Conservation (phyloP, 2,888 invertebrate genomes). For the Mimachlamys varia region DNA sequence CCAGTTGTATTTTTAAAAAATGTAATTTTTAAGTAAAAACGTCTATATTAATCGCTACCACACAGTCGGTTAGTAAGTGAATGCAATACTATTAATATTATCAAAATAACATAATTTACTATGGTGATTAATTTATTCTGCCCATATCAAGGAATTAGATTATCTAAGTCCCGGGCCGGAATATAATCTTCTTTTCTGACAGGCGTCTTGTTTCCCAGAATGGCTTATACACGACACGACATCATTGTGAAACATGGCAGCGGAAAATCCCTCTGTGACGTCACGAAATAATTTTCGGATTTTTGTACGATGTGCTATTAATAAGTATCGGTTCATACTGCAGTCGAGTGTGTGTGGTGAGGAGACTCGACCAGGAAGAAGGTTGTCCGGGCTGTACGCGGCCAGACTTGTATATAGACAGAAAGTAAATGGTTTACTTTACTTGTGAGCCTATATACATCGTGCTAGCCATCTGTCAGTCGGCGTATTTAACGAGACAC, state of each 20-base stretch:
- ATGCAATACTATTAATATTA: no score
- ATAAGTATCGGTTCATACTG: not conserved
- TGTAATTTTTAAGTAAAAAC: no score
- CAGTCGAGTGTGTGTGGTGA: not conserved
- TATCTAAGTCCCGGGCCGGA: no score
- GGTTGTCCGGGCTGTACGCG: not conserved
- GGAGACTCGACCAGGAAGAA: not conserved
- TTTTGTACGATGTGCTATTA: not conserved
- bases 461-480: conserved; percentile 43
- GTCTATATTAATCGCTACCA: no score
- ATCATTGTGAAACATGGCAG: not conserved
- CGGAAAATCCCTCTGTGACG: conserved; percentile 6
- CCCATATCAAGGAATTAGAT: no score
- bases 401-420: not conserved
- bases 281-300: not conserved
- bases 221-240: no score
- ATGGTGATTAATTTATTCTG: no score
- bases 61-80: no score
- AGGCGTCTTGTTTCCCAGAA: no score
- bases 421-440: not conserved
- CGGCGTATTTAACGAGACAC: conserved; percentile 41
- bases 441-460: conserved; percentile 25
- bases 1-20: no score
- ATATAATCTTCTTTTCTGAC: no score
- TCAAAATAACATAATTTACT: no score